Evolutionary conservation across 2,797 vertebrate species (phyloP).

Genomic region (Sebastes flavidus): DNA sequence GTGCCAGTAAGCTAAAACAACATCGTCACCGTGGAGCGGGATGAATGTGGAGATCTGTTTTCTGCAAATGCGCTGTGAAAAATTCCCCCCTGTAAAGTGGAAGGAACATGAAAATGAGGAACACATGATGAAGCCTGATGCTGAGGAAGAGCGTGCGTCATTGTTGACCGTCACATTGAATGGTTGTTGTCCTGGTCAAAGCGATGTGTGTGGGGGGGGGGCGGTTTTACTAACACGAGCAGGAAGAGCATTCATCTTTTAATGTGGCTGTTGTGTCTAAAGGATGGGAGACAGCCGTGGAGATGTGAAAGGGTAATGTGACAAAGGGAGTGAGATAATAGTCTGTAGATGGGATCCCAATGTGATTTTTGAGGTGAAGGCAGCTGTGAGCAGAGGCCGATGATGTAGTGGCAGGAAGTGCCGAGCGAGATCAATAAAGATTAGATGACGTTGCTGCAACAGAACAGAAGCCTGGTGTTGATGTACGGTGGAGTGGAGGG

Average conservation of each 20-base stretch:
- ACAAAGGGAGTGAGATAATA: constrained; percentile 38
- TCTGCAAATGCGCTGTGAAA: constrained; percentile 37
- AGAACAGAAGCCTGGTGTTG: neutral
- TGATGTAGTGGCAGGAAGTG: constrained; percentile 57
- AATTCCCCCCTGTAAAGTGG: constrained; percentile 11
- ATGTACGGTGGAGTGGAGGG: neutral
- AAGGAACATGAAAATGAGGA: constrained; percentile 39
- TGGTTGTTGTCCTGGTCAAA: neutral
- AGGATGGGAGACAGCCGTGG: neutral
- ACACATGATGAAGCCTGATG: constrained; percentile 32
- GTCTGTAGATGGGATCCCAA: constrained; percentile 30
- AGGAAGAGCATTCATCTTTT: neutral
- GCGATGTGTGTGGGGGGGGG: neutral
- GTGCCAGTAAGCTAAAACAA: neutral
- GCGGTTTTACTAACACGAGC: neutral
- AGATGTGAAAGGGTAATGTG: neutral
- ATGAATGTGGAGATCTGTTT: constrained; percentile 26
- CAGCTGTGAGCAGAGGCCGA: constrained; percentile 18
- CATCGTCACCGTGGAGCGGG: neutral
- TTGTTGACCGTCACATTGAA: constrained; percentile 1
- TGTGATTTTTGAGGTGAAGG: constrained; percentile 24
- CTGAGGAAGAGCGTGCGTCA: neutral
- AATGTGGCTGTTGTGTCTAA: neutral
- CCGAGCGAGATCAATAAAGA: constrained; percentile 44
- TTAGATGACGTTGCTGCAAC: neutral